Percentiles rank a stretch among this genome's conserved stretches.
Evolutionary conservation across 2,888 invertebrate species (phyloP).

Genomic region (Drosophila buzzatii): DNA sequence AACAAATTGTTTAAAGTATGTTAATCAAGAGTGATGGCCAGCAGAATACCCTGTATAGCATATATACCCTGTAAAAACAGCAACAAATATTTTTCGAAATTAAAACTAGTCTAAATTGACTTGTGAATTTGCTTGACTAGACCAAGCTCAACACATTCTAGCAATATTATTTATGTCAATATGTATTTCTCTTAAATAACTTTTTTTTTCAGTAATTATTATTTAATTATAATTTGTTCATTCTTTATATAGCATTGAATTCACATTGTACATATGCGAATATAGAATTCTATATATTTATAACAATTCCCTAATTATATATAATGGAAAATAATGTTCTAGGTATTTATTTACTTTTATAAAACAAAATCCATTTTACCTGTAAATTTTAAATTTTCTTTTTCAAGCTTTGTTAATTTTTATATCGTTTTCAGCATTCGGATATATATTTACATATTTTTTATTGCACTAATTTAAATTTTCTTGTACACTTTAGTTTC

Average conservation of each 20-base stretch:
- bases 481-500: background rate
- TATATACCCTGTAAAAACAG: background rate
- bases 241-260: too few species aligned
- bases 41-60: background rate
- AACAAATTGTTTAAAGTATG: background rate
- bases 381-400: background rate
- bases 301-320: too few species aligned
- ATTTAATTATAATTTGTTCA: too few species aligned
- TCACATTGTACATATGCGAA: too few species aligned
- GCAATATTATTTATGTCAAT: background rate
- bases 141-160: too few species aligned
- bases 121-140: too few species aligned
- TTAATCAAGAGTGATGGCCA: background rate
- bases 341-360: too few species aligned
- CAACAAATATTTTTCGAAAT: background rate
- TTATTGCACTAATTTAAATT: slow-evolving; percentile 3
- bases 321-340: too few species aligned
- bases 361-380: background rate
- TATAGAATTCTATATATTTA: too few species aligned
- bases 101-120: background rate
- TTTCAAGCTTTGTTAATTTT: background rate
- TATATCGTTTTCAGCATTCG: background rate
- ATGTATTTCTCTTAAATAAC: background rate
- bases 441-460: background rate
- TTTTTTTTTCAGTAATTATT: too few species aligned